Percentiles rank a stretch among this genome's conserved stretches.
Conservation (phyloP, 92 coral and sea anemone genomes). For the Porites rus region DNA sequence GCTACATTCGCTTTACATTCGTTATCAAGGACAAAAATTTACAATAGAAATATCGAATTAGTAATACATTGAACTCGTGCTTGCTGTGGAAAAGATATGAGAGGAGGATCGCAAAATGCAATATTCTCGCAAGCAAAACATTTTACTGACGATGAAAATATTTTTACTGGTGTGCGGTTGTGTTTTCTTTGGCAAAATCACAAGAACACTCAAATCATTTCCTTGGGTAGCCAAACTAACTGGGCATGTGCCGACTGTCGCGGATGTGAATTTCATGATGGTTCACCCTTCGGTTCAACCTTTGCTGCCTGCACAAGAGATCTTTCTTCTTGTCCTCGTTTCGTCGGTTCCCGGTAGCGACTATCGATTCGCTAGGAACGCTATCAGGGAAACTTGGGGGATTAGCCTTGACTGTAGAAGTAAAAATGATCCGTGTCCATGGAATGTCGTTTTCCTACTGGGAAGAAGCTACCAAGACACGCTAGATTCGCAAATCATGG, state of each 20-base stretch:
- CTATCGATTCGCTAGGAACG: slow-evolving; percentile 34
- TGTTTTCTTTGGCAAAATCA: not conserved
- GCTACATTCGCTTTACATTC: too few species aligned
- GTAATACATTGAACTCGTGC: too few species aligned
- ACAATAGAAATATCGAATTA: too few species aligned
- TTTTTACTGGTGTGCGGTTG: not conserved
- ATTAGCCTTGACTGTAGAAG: not conserved
- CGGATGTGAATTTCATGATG: not conserved
- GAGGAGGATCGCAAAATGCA: not conserved
- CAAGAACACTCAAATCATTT: not conserved
- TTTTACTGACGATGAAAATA: not conserved
- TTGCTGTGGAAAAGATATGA: not conserved
- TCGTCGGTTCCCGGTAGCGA: slow-evolving; percentile 50
- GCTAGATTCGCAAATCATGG: slow-evolving; percentile 34
- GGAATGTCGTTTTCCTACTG: slow-evolving; percentile 58
- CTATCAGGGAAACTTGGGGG: slow-evolving; percentile 78
- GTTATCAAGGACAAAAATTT: too few species aligned
- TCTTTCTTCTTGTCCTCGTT: slow-evolving; percentile 53
- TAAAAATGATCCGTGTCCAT: slow-evolving; percentile 11
- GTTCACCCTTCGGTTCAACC: not conserved
- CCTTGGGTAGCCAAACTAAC: not conserved
- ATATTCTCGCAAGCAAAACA: not conserved
- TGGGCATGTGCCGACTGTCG: not conserved
- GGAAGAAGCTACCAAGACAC: slow-evolving; percentile 44
- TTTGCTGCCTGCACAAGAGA: not conserved